phyloP scores from a whole-genome alignment of 1,140 invertebrate genomes.

The Diorhabda sublineata region DNA sequence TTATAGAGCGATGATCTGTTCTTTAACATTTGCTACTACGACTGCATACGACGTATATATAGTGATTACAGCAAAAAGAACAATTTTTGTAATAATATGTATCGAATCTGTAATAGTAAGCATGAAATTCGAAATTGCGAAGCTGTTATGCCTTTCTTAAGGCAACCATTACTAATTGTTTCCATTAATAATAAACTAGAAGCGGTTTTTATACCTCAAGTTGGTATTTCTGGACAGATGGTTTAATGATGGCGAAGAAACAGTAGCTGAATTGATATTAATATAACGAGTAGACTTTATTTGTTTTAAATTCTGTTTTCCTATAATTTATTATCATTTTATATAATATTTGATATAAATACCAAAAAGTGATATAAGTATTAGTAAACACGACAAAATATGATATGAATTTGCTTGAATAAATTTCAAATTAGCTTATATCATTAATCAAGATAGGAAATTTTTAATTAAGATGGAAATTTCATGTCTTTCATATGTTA shows the following conservation, averaged over 20 bases:
- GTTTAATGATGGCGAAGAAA: conserved; percentile 6
- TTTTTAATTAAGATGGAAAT: no score
- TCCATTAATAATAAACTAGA: conserved; percentile 11
- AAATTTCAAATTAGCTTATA: no score
- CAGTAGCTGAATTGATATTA: not conserved
- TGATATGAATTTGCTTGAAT: no score
- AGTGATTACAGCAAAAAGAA: conserved; percentile 1
- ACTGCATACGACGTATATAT: not conserved
- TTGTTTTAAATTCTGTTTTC: no score
- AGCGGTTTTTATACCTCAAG: not conserved
- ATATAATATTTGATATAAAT: no score
- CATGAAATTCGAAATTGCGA: conserved; percentile 44
- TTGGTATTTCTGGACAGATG: not conserved
- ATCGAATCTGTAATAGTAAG: conserved; percentile 43
- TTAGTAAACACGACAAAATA: no score
- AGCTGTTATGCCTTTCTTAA: conserved; percentile 9
- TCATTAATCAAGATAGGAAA: no score
- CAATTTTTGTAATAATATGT: conserved; percentile 36
- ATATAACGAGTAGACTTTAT: no score
- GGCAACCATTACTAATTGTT: conserved; percentile 16
- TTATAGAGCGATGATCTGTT: not conserved
- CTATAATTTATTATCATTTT: no score
- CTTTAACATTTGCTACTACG: not conserved
- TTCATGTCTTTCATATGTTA: no score
- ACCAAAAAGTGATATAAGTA: no score